These are phyloP conservation scores for Phortica variegata DNA, from an alignment of 1,140 invertebrate genomes.

Conservation along the genomic window DNA sequence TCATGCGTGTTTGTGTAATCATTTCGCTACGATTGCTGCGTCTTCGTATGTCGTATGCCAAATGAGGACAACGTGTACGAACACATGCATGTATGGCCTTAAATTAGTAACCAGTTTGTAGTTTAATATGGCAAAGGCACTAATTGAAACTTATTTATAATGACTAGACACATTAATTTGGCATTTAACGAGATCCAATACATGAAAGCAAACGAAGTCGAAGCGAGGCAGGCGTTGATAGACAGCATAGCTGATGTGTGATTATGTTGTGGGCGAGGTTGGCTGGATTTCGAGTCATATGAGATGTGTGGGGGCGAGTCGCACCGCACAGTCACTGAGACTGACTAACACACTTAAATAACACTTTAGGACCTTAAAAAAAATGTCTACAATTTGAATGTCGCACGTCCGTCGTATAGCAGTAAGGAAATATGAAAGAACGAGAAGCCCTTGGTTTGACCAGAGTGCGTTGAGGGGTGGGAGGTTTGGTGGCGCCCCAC, in stretches of 20 bases:
- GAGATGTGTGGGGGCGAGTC: too few relatives aligned
- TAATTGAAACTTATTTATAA: constrained; percentile 49
- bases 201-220: not conserved
- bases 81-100: too few relatives aligned
- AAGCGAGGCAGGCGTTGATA: not conserved
- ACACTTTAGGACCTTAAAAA: constrained; percentile 11
- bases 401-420: constrained; percentile 8
- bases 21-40: too few relatives aligned
- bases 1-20: too few relatives aligned
- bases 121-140: constrained; percentile 8
- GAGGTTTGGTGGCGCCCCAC: constrained; percentile 25
- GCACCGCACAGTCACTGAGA: not conserved
- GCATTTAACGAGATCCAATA: not conserved
- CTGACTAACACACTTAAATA: not conserved
- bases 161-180: constrained; percentile 6
- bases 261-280: not conserved
- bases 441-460: not conserved
- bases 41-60: too few relatives aligned
- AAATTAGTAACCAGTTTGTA: constrained; percentile 28
- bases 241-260: not conserved
- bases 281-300: not conserved
- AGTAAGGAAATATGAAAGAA: not conserved
- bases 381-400: constrained; percentile 24
- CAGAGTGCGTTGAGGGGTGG: not conserved
- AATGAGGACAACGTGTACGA: too few relatives aligned